Evolutionary conservation across 2,888 invertebrate species (phyloP), one percentile per base, ranked within the genome.

Genomic region (Trachelus stipa): DNA sequence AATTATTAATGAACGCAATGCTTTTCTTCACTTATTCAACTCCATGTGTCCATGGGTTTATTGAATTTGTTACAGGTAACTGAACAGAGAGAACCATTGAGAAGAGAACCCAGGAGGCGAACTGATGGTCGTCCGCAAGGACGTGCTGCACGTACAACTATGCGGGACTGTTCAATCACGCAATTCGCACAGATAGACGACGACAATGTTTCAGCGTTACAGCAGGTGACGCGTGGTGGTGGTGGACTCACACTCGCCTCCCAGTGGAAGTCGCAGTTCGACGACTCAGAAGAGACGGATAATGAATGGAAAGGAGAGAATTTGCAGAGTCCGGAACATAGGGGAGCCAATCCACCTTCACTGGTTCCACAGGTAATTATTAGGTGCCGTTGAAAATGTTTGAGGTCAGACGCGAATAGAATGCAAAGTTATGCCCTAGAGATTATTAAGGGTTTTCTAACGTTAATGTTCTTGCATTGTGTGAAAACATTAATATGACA

Each of bases 221-320:
- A 97, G 89, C 97, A 97, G 93, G 96, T 97, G 76, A 98, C 97
- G 0, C 95, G 96, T 89, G 96, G 97, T 30, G 97, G 97, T 0
- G 97, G 97, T 0, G 93, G 93, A 12, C 92, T 98, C 12, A 98
- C 98, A 0, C 92, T 98, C 30, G 98, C 97, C 1, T 98, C 98
- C 31, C 97, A 97, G 88, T 98, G 98, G 98, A 98, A 98, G 90
- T 98, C 98, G 0, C 98, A 98, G 90, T 98, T 98, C 90, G 98
- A 98, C 87, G 98, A 98, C 90, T 98, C 98, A 0, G 98, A 98
- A 84, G 98, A 98, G 87, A 97, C 97, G 0, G 98, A 98, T 90
- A 97, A 98, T 91, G 98, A 98, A 91, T 97, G 97, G 97, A 97
- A 97, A 88, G 97, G 96, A 83, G 97, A 97, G 86, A 91, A 90